These are phyloP conservation scores for Amphipoea lucens DNA, from an alignment of 2,888 invertebrate species.

Conservation along the genomic window DNA sequence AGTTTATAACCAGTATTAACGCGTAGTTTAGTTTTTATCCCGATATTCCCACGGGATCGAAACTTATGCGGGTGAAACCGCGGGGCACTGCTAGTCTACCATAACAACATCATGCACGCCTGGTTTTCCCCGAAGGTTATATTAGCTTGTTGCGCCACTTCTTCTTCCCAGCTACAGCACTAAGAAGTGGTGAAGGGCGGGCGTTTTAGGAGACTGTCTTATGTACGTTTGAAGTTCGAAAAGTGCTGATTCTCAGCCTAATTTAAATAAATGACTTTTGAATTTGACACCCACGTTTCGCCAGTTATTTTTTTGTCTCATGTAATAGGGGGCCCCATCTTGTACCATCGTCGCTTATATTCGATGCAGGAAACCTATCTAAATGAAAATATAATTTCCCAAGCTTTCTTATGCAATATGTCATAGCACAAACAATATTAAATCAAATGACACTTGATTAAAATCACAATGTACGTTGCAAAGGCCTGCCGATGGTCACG, in stretches of 20 bases:
- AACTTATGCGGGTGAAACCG: too few relatives aligned
- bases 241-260: background rate
- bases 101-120: background rate
- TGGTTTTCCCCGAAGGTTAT: background rate
- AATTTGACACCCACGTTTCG: background rate
- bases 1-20: too few relatives aligned
- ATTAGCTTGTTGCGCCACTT: background rate
- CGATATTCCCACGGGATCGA: too few relatives aligned
- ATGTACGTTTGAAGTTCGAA: background rate
- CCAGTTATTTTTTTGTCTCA: background rate
- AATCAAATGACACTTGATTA: conserved; percentile 34
- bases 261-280: background rate
- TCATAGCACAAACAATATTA: conserved; percentile 42
- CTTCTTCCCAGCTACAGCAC: background rate
- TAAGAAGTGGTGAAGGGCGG: too few relatives aligned
- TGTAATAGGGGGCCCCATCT: background rate
- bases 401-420: background rate
- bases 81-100: background rate
- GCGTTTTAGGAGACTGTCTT: background rate
- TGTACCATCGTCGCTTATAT: background rate
- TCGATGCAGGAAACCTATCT: background rate
- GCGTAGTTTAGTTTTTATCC: too few relatives aligned
- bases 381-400: background rate
- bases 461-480: conserved; percentile 51
- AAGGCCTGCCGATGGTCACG: conserved; percentile 71